These are phyloP conservation scores for Helleia helle DNA, from an alignment of 2,888 invertebrate genomes.

Conservation along the genomic window DNA sequence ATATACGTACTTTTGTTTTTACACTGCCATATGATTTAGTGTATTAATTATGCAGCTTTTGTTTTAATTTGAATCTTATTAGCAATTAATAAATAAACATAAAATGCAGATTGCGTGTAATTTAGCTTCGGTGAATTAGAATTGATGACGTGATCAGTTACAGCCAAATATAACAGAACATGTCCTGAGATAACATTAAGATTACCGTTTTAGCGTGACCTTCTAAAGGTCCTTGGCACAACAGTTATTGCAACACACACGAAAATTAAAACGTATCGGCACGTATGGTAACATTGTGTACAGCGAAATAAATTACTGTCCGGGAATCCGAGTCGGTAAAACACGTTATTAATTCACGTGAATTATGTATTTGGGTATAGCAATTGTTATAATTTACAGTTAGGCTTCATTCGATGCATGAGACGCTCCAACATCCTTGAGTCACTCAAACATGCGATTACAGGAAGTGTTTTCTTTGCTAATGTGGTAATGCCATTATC, in stretches of 20 bases:
- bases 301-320: slow-evolving; percentile 4
- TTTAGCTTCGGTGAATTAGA: slow-evolving; percentile 18
- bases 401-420: slow-evolving; percentile 19
- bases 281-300: slow-evolving; percentile 18
- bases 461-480: slow-evolving; percentile 33
- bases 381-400: slow-evolving; percentile 40
- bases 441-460: slow-evolving; percentile 32
- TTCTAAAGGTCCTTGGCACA: slow-evolving; percentile 60
- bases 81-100: too few relatives aligned
- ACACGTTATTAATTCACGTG: slow-evolving; percentile 28
- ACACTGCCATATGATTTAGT: too few relatives aligned
- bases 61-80: too few relatives aligned
- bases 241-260: slow-evolving; percentile 51
- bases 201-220: slow-evolving; percentile 66
- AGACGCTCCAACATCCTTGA: slow-evolving; percentile 31
- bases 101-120: too few relatives aligned
- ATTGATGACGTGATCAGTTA: slow-evolving; percentile 36
- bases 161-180: slow-evolving; percentile 38
- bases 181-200: slow-evolving; percentile 61
- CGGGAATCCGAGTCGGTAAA: slow-evolving; percentile 20
- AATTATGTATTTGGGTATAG: too few relatives aligned
- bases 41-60: too few relatives aligned
- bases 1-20: too few relatives aligned
- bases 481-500: neutral
- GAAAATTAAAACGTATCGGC: slow-evolving; percentile 44